Percentiles rank a stretch among this genome's conserved stretches.
phyloP scores from a whole-genome alignment of 2,797 vertebrate genomes.

The Poecilia wingei region DNA sequence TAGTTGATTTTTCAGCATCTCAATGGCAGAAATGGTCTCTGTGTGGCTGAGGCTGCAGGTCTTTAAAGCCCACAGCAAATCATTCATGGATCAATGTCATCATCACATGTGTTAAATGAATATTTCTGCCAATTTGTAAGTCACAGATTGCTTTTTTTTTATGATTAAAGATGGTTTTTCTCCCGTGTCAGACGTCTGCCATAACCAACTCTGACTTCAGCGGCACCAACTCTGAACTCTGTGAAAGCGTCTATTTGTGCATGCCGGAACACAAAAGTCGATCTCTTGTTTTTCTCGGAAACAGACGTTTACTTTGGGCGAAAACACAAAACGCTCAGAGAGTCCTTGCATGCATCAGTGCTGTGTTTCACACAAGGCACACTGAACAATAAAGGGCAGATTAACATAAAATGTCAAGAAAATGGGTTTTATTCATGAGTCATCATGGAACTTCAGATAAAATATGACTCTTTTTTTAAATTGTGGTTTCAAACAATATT shows the following conservation, averaged over 20 bases:
- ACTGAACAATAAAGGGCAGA: conserved; percentile 31
- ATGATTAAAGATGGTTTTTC: conserved; percentile 64
- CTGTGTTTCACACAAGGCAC: conserved; percentile 25
- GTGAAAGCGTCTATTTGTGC: background rate
- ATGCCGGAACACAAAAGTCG: conserved; percentile 13
- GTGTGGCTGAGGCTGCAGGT: background rate
- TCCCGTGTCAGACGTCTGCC: background rate
- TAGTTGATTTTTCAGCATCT: conserved; percentile 2
- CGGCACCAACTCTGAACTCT: background rate
- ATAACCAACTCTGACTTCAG: background rate
- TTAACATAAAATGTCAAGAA: conserved; percentile 24
- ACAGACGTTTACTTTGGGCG: conserved; percentile 28
- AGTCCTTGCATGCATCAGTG: conserved; percentile 11
- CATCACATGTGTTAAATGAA: conserved; percentile 34
- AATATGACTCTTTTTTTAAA: conserved; percentile 14
- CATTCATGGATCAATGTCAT: background rate
- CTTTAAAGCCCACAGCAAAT: background rate
- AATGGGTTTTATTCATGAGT: conserved; percentile 38
- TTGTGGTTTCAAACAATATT: conserved; percentile 2
- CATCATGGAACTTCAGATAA: conserved; percentile 17
- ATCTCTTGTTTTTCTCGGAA: conserved; percentile 22
- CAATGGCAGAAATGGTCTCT: background rate
- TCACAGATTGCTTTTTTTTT: conserved; percentile 42
- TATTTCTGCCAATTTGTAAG: conserved; percentile 54
- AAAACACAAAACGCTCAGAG: conserved; percentile 14